Base-by-base conservation (phyloP, 2,113 vertebrate species). In the Elaphurus davidianus region DNA sequence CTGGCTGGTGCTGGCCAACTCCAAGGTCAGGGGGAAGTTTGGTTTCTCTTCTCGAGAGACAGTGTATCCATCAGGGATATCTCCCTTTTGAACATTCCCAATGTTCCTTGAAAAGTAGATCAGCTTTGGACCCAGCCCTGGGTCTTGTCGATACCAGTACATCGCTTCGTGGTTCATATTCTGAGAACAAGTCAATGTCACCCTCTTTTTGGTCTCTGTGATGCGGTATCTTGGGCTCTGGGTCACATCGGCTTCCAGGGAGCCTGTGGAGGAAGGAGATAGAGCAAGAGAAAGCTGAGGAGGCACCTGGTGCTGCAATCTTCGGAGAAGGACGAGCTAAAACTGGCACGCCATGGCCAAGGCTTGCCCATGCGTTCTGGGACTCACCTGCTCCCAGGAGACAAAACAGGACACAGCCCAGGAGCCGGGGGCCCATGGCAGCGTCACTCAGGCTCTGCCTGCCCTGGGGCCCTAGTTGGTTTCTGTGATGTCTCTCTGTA, bases 371-470 rank as follows among this genome's bases (percentile, higher is more conserved):
- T 0, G 1, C 52, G 17, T 21, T 13, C 57, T 17, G 67, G 74
- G 36, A 60, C 98, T 98, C 93, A 99, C 98, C 98, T 98, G 96
- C 52, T 97, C 43, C 55, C 7, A 98, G 95, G 52, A 99, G 95
- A 82, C 59, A 98, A 64, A 98, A 11, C 23, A 91, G n/a, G 43
- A 98, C 62, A 17, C 54, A 98, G 89, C 87, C 76, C 50, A 88
- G 84, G 0, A 96, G 94, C 97, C 21, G 23, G 40, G 91, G 71
- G 11, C 33, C 90, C 98, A 97, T 97, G 93, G 62, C 76, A 64
- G 54, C 6, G 6, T 81, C 2, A 0, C 36, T 14, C 23, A 33
- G 36, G 36, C 10, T 33, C 54, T 54, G 27, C 27, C 27, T 76
- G 74, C 12, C 25, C 59, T 12, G 3, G 30, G 60, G 3, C 33